Percentiles rank a stretch among this genome's conserved stretches.
These are phyloP conservation scores for Microchirus variegatus DNA, from an alignment of 2,797 vertebrate species.

Conservation along the genomic window DNA sequence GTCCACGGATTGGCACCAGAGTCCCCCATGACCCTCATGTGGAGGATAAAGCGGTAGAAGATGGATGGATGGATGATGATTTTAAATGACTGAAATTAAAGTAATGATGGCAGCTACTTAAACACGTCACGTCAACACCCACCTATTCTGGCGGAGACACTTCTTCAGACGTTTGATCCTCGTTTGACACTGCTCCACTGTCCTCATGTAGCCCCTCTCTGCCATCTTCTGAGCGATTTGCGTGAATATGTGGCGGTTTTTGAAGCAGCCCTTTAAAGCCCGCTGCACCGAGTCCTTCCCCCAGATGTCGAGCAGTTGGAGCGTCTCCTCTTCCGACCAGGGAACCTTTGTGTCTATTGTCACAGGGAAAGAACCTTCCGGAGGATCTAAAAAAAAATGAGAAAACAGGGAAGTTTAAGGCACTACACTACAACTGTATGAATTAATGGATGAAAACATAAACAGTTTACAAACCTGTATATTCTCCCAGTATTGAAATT, in stretches of 20 bases:
- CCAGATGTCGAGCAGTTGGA: conserved; percentile 79
- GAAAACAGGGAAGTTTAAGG: neutral
- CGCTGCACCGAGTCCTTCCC: conserved; percentile 76
- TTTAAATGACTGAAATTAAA: no score
- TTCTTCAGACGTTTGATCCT: conserved; percentile 81
- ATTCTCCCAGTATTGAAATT: conserved; percentile 81
- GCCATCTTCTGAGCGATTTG: conserved; percentile 78
- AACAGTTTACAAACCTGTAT: conserved; percentile 72
- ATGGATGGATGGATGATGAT: neutral
- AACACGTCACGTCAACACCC: neutral
- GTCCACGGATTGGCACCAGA: no score
- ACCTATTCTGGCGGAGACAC: conserved; percentile 71
- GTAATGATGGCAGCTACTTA: neutral
- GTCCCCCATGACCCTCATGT: no score
- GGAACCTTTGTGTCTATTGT: conserved; percentile 71
- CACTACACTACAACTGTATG: neutral
- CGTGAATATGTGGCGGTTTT: conserved; percentile 79
- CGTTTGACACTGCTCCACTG: conserved; percentile 79
- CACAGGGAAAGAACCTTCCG: conserved; percentile 57
- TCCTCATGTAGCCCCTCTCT: conserved; percentile 73
- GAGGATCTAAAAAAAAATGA: conserved; percentile 54
- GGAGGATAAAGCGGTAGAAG: no score
- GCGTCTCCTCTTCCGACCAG: conserved; percentile 81
- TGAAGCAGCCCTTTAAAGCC: conserved; percentile 76
- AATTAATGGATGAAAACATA: neutral